A percentile compares a stretch with the other conserved stretches of the same genome.
Evolutionary conservation across 2,888 invertebrate species (phyloP).

Genomic region (Torymus tubicola): DNA sequence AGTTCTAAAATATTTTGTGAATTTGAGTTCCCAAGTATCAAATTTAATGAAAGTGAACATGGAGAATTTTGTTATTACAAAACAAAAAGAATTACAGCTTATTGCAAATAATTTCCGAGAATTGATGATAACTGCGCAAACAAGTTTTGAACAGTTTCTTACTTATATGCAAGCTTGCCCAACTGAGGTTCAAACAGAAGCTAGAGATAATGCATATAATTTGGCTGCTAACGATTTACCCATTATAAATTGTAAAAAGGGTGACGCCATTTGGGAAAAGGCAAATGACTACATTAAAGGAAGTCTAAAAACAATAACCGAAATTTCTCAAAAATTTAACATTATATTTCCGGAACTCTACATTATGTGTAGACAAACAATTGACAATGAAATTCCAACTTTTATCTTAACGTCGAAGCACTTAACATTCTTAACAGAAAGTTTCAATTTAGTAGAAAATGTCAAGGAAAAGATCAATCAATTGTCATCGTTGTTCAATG

Average conservation of each 20-base stretch:
- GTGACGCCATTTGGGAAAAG: constrained; percentile 65
- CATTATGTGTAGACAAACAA: constrained; percentile 30
- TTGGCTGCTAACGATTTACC: constrained; percentile 61
- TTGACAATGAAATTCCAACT: constrained; percentile 43
- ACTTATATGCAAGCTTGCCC: constrained; percentile 83
- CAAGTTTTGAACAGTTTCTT: constrained; percentile 83
- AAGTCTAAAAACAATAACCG: constrained; percentile 59
- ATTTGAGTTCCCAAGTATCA: constrained; percentile 64
- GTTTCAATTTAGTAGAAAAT: constrained; percentile 57
- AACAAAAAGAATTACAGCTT: constrained; percentile 73
- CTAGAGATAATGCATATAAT: constrained; percentile 62
- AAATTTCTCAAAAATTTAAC: constrained; percentile 61
- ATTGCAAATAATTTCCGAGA: constrained; percentile 77
- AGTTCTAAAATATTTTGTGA: constrained; percentile 72
- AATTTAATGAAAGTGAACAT: constrained; percentile 70
- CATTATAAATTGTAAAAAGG: constrained; percentile 66
- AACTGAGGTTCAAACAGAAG: constrained; percentile 66
- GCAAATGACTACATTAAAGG: constrained; percentile 63
- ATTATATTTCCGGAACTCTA: constrained; percentile 47
- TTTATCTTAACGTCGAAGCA: constrained; percentile 64
- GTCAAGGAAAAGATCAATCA: constrained; percentile 57
- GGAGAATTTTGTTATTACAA: constrained; percentile 69
- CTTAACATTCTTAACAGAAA: constrained; percentile 62
- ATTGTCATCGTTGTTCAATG: constrained; percentile 61
- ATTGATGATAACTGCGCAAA: constrained; percentile 77